These are phyloP conservation scores for Heliocidaris tuberculata DNA, from an alignment of 35 echinoderm and acorn worm genomes.

Conservation along the genomic window DNA sequence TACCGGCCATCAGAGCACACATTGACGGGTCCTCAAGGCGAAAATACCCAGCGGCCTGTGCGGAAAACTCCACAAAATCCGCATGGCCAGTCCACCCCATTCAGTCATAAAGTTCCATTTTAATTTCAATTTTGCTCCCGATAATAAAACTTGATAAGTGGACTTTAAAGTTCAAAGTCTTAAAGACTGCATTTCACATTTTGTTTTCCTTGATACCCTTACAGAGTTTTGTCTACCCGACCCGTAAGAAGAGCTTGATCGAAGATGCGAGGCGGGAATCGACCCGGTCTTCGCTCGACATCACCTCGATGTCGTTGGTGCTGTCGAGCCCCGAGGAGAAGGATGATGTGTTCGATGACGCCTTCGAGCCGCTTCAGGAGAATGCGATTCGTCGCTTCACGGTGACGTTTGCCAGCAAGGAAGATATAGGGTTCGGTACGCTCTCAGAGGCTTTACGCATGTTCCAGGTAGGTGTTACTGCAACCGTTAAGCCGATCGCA, in stretches of 20 bases:
- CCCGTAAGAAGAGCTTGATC: slow-evolving; percentile 77
- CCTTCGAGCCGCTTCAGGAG: slow-evolving; percentile 47
- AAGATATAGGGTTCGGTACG: slow-evolving; percentile 61
- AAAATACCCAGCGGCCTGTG: too few species aligned
- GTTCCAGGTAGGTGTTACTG: slow-evolving; percentile 66
- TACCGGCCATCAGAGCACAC: too few species aligned
- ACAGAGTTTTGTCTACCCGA: slow-evolving; percentile 77
- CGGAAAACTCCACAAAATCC: too few species aligned
- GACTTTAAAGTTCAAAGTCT: too few species aligned
- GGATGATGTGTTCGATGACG: slow-evolving; percentile 83
- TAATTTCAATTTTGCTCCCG: too few species aligned
- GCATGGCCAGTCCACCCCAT: too few species aligned
- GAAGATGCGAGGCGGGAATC: slow-evolving; percentile 91
- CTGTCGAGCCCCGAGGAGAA: slow-evolving; percentile 68
- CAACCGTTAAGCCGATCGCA: too few species aligned
- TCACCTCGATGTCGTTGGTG: slow-evolving; percentile 41
- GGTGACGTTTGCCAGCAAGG: slow-evolving; percentile 72
- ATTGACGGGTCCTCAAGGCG: too few species aligned
- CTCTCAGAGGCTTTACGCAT: slow-evolving; percentile 66
- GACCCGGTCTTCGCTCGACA: slow-evolving; percentile 66
- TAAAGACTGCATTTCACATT: too few species aligned
- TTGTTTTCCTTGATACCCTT: too few species aligned
- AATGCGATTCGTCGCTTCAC: slow-evolving; percentile 53
- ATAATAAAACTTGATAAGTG: too few species aligned
- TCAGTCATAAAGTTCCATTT: too few species aligned